Base-by-base conservation (phyloP, 2,888 invertebrate species). In the Drosophila greeni region DNA sequence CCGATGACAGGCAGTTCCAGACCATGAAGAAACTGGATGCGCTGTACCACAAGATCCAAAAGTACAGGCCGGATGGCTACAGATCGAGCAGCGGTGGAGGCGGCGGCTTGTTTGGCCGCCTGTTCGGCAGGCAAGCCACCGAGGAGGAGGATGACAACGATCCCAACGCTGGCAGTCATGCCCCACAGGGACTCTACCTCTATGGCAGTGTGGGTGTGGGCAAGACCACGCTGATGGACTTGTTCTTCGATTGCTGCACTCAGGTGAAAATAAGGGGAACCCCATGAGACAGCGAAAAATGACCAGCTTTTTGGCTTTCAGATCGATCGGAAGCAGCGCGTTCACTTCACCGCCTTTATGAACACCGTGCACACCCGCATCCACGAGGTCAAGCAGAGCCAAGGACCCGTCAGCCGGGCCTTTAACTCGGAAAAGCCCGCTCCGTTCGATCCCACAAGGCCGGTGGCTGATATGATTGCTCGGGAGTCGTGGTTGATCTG, bases 291-390 rank as follows among this genome's bases (percentile, higher is more conserved):
- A 20, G 9, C 8, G 24, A 29, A 45, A 40, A 66, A 23, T 64
- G 1, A n/a, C 2, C 5, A 12, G 14, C 1, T 5, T 7, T 39
- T 53, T 62, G 70, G 5, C 40, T 45, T 45, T 5, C 3, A 60
- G 59, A 60, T 60, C 51, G 90, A 92, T 70, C 90, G 91, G 72
- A 95, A 95, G 85, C 89, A 92, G 47, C 91, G 98, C 72, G 95
- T 99, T 3, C 99, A 99, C 89, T 99, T 99, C 87, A 95, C 99
- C 88, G 94, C 95, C 39, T 99, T 99, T 87, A 99, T 99, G 99
- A 91, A 96, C 43, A 95, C 97, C 87, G 96, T 99, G 11, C 99
- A 99, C 89, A 91, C 92, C 64, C 92, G 93, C 85, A 96, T 98
- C 85, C 97, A 98, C 85, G 92, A 93, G 72, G 91, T 95, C 2